These are phyloP conservation scores for Spinus pinus DNA, from an alignment of 2,797 vertebrate species.

Conservation along the genomic window DNA sequence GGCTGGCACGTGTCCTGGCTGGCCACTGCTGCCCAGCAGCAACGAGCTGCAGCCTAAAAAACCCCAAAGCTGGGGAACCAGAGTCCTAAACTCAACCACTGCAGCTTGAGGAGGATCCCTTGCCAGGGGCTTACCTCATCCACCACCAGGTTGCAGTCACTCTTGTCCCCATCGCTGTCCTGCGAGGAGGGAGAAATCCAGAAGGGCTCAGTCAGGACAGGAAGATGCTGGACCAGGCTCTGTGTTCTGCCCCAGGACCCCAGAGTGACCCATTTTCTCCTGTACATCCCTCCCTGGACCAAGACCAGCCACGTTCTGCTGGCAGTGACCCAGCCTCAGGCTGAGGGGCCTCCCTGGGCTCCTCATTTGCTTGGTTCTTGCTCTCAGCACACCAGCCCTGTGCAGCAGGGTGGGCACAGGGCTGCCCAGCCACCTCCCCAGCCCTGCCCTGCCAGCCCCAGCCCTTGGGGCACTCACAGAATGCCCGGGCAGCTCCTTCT, in stretches of 20 bases:
- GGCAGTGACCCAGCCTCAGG: fast-evolving
- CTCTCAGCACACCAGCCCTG: not conserved
- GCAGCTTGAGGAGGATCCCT: not conserved
- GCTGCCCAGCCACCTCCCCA: not conserved
- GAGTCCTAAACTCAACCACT: not conserved
- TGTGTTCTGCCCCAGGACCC: not conserved
- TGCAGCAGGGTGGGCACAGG: not conserved
- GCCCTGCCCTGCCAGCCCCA: fast-evolving
- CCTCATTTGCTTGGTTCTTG: not conserved
- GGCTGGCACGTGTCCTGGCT: not conserved
- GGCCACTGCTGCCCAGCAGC: not conserved
- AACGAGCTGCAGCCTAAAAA: not conserved
- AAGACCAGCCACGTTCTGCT: fast-evolving
- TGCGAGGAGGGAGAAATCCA: constrained; percentile 28
- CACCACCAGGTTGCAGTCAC: constrained; percentile 87
- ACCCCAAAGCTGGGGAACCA: not conserved
- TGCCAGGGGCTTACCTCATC: constrained; percentile 79
- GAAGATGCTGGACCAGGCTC: not conserved
- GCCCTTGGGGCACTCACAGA: constrained; percentile 73
- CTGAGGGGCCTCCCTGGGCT: not conserved
- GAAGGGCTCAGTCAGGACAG: not conserved
- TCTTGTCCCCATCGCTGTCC: constrained; percentile 89
- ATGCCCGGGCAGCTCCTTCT: constrained; percentile 82
- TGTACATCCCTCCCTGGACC: not conserved
- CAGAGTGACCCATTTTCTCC: not conserved